phyloP scores from a whole-genome alignment of 2,113 vertebrate species.

The Ochotona curzoniae region DNA sequence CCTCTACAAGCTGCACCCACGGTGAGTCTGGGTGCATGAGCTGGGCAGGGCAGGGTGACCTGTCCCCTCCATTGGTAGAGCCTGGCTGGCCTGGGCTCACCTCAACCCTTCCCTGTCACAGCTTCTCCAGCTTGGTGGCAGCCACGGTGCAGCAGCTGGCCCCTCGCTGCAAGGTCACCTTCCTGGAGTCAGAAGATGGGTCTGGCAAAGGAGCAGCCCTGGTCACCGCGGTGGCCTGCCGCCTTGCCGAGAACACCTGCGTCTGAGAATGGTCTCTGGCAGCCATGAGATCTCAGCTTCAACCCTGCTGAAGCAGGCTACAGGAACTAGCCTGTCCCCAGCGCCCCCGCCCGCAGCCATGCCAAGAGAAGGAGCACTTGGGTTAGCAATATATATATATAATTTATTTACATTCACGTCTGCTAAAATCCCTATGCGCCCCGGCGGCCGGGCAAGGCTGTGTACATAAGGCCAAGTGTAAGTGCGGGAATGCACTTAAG shows the following conservation, averaged over 20 bases:
- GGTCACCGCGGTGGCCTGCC: slow-evolving; percentile 89
- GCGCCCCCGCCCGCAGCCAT: too few relatives aligned
- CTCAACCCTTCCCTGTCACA: slow-evolving; percentile 60
- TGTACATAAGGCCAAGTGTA: slow-evolving; percentile 93
- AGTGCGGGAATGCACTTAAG: slow-evolving; percentile 91
- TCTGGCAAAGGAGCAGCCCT: slow-evolving; percentile 93
- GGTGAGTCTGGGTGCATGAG: slow-evolving; percentile 80
- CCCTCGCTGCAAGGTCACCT: slow-evolving; percentile 88
- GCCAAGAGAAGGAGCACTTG: slow-evolving; percentile 67
- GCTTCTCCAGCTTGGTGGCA: slow-evolving; percentile 88
- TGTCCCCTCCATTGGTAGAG: not conserved
- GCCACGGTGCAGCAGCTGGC: slow-evolving; percentile 85
- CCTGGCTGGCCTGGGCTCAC: not conserved
- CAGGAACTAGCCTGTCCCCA: not conserved
- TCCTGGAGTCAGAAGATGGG: slow-evolving; percentile 90
- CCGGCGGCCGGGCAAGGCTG: slow-evolving; percentile 83
- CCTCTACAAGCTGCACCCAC: slow-evolving; percentile 87
- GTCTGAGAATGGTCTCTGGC: slow-evolving; percentile 40
- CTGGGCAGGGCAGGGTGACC: not conserved
- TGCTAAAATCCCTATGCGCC: slow-evolving; percentile 88
- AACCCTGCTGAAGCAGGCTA: not conserved
- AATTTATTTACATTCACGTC: slow-evolving; percentile 93
- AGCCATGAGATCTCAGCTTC: too few relatives aligned
- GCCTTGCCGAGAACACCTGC: fast-evolving
- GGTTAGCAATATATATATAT: slow-evolving; percentile 92